phyloP scores from a whole-genome alignment of 2,888 invertebrate species.

The Thyatira batis region DNA sequence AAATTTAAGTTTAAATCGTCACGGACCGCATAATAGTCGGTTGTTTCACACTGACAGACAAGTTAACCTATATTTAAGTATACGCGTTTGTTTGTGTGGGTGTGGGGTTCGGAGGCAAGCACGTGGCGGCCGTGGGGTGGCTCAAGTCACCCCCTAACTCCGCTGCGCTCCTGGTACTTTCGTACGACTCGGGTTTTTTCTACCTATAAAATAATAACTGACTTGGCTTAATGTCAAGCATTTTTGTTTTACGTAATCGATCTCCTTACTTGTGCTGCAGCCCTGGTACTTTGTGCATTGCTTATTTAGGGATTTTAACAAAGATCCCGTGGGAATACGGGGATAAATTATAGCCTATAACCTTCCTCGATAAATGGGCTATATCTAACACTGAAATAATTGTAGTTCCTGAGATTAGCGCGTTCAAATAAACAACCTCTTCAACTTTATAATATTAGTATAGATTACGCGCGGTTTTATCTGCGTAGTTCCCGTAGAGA shows the following conservation, averaged over 20 bases:
- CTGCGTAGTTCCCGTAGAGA: no score
- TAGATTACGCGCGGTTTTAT: no score
- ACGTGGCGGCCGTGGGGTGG: slow-evolving; percentile 62
- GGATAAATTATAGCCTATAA: no score
- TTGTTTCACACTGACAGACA: slow-evolving; percentile 40
- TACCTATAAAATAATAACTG: not conserved
- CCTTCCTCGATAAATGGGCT: no score
- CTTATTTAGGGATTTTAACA: no score
- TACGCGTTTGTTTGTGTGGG: slow-evolving; percentile 41
- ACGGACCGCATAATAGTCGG: slow-evolving; percentile 12
- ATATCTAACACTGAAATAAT: no score
- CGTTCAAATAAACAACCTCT: no score
- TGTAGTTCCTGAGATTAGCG: no score
- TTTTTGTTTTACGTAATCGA: slow-evolving; percentile 3
- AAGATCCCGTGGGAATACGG: no score
- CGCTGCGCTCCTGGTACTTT: slow-evolving; percentile 28
- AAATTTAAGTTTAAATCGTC: not conserved
- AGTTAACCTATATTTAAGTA: slow-evolving; percentile 68
- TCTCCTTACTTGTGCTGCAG: slow-evolving; percentile 32
- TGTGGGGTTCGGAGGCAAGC: slow-evolving; percentile 45
- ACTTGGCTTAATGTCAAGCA: not conserved
- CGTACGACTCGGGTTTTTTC: slow-evolving; percentile 45
- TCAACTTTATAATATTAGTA: no score
- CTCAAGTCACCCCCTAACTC: slow-evolving; percentile 13
- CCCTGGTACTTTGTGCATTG: slow-evolving; percentile 53